Base-by-base conservation (phyloP, 2,113 vertebrate genomes). In the Brachypodius melanocephalos region DNA sequence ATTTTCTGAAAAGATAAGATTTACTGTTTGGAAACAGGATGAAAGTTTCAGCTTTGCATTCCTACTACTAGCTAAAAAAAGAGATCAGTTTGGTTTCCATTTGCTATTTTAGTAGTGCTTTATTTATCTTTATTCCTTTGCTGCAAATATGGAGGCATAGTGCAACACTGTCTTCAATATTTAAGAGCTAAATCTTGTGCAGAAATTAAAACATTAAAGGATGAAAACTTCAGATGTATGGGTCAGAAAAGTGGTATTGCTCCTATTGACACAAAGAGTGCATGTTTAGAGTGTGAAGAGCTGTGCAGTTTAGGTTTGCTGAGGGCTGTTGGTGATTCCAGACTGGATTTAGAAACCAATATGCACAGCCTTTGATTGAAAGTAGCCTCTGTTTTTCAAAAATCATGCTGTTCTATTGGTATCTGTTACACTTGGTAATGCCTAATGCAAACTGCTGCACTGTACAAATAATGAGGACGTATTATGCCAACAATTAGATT, bases 401-500 rank as follows among this genome's bases (percentile, higher is more conserved):
- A 66, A 49, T 58, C 63, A 43, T 21, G 57, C 81, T 95, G 87
- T 82, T 93, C 25, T 68, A 45, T 62, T 73, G 54, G 32, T 76
- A 69, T 85, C 71, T 88, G 29, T 89, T 91, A 61, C 51, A 65
- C 58, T 88, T 68, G 82, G 34, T 88, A 79, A 68, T 76, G 91
- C 51, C 49, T 55, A 55, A 79, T 85, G 77, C 54, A 75, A 87
- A 93, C 51, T 72, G 65, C 72, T 31, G 25, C 42, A 18, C 73
- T 57, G 42, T 52, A 40, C 46, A 89, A 95, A 93, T 85, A 91
- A 89, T 12, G 81, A 89, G 85, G 34, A 85, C 31, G 6, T 83
- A 89, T 79, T 95, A 92, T 79, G 54, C 69, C 66, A 85, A 69
- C 89, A 85, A 91, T 91, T 94, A 95, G 22, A 69, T 66, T 94